Conservation (phyloP, 1,140 invertebrate species). For the Scaptomyza pallida region DNA sequence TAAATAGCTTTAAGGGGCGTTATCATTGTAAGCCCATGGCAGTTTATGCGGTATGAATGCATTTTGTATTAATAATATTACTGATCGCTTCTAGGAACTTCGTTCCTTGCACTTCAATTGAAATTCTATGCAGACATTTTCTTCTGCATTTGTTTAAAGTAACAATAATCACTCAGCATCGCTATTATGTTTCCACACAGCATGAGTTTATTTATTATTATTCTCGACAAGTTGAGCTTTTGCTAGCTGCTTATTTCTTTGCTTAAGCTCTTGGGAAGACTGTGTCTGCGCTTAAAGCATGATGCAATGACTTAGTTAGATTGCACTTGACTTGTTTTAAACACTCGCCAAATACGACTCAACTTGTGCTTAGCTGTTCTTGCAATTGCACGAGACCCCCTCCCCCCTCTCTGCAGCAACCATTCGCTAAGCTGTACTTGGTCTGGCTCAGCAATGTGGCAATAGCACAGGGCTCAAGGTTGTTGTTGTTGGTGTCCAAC, state of each 20-base stretch:
- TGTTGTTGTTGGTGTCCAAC: slow-evolving; percentile 26
- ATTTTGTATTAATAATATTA: too few species aligned
- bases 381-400: slow-evolving; percentile 10
- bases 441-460: not conserved
- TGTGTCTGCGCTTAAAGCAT: slow-evolving; percentile 32
- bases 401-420: slow-evolving; percentile 1
- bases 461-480: slow-evolving; percentile 17
- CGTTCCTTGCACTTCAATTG: too few species aligned
- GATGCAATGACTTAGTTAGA: slow-evolving; percentile 67
- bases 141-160: not conserved
- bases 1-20: too few species aligned
- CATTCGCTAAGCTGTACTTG: slow-evolving; percentile 14
- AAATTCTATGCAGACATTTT: not conserved
- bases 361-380: slow-evolving; percentile 37
- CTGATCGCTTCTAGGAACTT: too few species aligned
- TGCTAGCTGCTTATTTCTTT: slow-evolving; percentile 5
- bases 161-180: not conserved
- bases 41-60: too few species aligned
- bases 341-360: slow-evolving; percentile 54
- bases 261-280: slow-evolving; percentile 14
- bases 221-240: slow-evolving; percentile 27
- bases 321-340: slow-evolving; percentile 70
- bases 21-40: too few species aligned
- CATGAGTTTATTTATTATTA: slow-evolving; percentile 2
- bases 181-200: not conserved